Conservation (phyloP, 1,140 invertebrate species). For the Procambarus virginalis region DNA sequence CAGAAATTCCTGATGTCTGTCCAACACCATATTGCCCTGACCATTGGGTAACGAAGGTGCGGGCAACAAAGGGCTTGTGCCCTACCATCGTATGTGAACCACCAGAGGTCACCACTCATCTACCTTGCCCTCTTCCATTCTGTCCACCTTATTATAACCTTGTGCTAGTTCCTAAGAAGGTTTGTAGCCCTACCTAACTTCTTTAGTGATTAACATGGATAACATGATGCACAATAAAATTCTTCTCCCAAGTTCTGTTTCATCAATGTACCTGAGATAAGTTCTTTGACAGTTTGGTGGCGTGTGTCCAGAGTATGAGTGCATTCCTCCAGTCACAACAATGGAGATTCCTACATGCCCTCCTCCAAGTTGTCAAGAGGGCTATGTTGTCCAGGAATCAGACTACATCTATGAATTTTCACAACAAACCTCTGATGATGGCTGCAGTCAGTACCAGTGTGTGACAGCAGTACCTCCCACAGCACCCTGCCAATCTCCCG, state of each 20-base stretch:
- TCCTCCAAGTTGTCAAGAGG: slow-evolving; percentile 73
- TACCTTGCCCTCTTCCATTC: slow-evolving; percentile 64
- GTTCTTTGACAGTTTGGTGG: slow-evolving; percentile 32
- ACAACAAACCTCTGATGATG: slow-evolving; percentile 27
- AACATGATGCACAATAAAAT: neutral
- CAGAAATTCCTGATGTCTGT: slow-evolving; percentile 46
- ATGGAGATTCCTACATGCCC: slow-evolving; percentile 68
- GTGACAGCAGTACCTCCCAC: slow-evolving; percentile 42
- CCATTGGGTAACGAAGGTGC: slow-evolving; percentile 51
- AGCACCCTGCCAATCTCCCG: slow-evolving; percentile 57
- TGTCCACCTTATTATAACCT: slow-evolving; percentile 58
- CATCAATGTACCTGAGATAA: neutral
- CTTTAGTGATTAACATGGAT: neutral
- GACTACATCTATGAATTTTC: slow-evolving; percentile 18
- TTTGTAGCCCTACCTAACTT: neutral
- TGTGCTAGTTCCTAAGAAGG: neutral
- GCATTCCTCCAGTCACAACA: slow-evolving; percentile 65
- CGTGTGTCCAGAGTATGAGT: slow-evolving; percentile 70
- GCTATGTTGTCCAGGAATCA: slow-evolving; percentile 68
- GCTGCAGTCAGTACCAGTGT: slow-evolving; percentile 66
- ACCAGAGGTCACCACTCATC: slow-evolving; percentile 37
- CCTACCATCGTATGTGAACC: slow-evolving; percentile 55
- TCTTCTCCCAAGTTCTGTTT: no score
- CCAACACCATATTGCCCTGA: slow-evolving; percentile 63
- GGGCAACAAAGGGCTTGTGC: slow-evolving; percentile 40